A percentile compares a stretch with the other conserved stretches of the same genome.
Evolutionary conservation across 2,888 invertebrate genomes (phyloP).

Genomic region (Sclerodermus sp.): DNA sequence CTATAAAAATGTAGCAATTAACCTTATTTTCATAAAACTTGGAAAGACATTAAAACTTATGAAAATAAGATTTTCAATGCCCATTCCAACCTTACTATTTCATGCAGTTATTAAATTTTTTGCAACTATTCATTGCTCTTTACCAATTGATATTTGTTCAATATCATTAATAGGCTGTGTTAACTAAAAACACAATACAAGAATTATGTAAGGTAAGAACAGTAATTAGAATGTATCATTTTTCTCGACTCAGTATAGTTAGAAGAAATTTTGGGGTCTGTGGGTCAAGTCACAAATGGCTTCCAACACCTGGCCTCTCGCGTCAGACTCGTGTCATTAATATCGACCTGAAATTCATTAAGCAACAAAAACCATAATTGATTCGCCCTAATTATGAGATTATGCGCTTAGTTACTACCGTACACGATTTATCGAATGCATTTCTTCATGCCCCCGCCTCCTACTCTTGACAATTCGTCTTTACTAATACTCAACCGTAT

Average conservation of each 20-base stretch:
- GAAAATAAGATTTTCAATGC: constrained; percentile 43
- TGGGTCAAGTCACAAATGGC: constrained; percentile 55
- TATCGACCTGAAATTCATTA: constrained; percentile 60
- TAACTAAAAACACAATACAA: constrained; percentile 23
- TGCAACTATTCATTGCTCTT: constrained; percentile 17
- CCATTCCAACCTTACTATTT: constrained; percentile 49
- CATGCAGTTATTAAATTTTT: constrained; percentile 27
- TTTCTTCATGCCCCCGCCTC: constrained; percentile 33
- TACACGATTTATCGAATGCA: constrained; percentile 36
- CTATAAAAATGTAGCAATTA: constrained; percentile 41
- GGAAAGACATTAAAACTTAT: constrained; percentile 35
- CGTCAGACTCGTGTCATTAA: constrained; percentile 57
- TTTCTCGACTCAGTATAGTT: constrained; percentile 42
- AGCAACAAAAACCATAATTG: constrained; percentile 57
- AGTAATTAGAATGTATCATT: constrained; percentile 44
- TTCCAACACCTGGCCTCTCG: constrained; percentile 57
- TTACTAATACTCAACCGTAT: constrained; percentile 9
- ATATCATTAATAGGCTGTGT: constrained; percentile 26
- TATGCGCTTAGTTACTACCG: constrained; percentile 46
- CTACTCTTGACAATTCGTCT: constrained; percentile 28
- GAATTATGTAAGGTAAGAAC: constrained; percentile 47
- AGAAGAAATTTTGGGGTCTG: constrained; percentile 53
- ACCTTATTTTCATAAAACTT: constrained; percentile 42
- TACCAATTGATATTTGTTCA: constrained; percentile 27
- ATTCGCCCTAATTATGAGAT: constrained; percentile 43